These are phyloP conservation scores for Cephus pygmeus DNA, from an alignment of 2,888 invertebrate genomes.

Conservation along the genomic window DNA sequence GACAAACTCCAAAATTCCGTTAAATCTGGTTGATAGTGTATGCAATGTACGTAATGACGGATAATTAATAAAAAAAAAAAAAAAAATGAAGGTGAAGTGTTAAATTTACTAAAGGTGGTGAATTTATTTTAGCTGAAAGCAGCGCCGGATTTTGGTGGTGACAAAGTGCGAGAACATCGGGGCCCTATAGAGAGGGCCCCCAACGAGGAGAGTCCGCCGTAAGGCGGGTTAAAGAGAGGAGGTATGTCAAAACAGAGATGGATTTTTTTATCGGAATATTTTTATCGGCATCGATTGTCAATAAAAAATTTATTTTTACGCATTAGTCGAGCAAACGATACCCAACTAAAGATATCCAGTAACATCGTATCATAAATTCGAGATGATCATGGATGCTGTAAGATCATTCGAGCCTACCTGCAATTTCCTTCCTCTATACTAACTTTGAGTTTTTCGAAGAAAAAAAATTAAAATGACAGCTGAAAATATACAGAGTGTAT, in stretches of 20 bases:
- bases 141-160: constrained; percentile 58
- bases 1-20: background rate
- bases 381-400: background rate
- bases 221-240: constrained; percentile 45
- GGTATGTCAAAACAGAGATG: background rate
- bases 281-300: background rate
- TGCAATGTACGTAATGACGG: background rate
- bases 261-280: background rate
- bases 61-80: background rate
- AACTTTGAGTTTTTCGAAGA: background rate
- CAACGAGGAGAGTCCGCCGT: constrained; percentile 50
- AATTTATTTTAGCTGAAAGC: constrained; percentile 54
- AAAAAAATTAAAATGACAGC: no score
- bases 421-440: background rate
- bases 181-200: constrained; percentile 61
- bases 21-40: background rate
- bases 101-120: background rate
- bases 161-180: constrained; percentile 43
- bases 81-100: background rate
- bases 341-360: background rate
- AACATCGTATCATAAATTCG: background rate
- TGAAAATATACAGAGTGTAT: no score
- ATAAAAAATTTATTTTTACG: background rate
- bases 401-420: background rate
- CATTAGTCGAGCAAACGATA: background rate